Evolutionary conservation across 2,797 vertebrate genomes (phyloP).

Genomic region (Neosalanx taihuensis): DNA sequence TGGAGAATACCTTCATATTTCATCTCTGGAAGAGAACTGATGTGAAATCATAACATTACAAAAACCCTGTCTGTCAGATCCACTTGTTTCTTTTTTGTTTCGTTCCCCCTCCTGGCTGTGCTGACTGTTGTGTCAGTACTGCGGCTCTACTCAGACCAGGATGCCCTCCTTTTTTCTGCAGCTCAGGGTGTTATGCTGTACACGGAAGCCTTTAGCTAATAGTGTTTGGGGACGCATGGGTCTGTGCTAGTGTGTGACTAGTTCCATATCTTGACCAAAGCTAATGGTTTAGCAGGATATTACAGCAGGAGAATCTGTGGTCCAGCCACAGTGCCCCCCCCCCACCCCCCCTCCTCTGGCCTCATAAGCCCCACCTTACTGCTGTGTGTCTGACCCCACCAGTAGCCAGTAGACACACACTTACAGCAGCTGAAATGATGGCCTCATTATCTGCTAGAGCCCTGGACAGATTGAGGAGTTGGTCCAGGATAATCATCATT

Average conservation of each 20-base stretch:
- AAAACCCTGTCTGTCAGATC: not conserved
- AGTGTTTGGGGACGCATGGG: slow-evolving; percentile 3
- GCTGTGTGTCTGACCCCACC: slow-evolving; percentile 16
- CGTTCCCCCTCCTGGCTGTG: not conserved
- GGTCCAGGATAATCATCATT: slow-evolving; percentile 20
- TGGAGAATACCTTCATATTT: not conserved
- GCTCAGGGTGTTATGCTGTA: too few species aligned
- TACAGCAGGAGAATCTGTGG: not conserved
- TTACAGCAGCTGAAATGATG: slow-evolving; percentile 18
- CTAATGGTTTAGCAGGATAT: too few species aligned
- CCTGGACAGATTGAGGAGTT: slow-evolving; percentile 8
- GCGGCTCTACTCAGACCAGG: too few species aligned
- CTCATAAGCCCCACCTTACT: slow-evolving; percentile 16
- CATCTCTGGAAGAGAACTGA: slow-evolving; percentile 6
- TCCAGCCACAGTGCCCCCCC: not conserved
- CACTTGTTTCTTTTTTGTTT: not conserved
- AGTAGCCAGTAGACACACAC: slow-evolving; percentile 1
- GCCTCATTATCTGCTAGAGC: slow-evolving; percentile 23
- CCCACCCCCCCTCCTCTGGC: slow-evolving; percentile 2
- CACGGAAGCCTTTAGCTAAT: not conserved
- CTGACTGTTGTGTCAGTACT: too few species aligned
- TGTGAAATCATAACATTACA: not conserved
- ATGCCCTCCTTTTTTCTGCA: too few species aligned
- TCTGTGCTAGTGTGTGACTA: slow-evolving; percentile 11
- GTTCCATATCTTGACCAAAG: not conserved